phyloP scores from a whole-genome alignment of 1,140 invertebrate genomes.

The Drosophila pachea region DNA sequence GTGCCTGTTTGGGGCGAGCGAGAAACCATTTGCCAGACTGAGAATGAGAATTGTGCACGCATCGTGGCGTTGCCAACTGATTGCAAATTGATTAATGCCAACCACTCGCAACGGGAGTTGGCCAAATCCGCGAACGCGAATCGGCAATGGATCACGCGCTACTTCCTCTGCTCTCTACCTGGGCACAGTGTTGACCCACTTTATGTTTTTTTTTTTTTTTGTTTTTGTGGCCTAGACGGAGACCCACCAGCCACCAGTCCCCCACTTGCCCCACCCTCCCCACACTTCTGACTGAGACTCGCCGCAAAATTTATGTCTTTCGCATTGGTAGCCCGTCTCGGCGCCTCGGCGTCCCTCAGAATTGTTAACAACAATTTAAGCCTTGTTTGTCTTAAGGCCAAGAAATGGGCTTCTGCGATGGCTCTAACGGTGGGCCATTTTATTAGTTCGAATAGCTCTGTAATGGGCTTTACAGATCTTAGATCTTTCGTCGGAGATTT shows the following conservation, averaged over 20 bases:
- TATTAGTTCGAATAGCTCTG: not conserved
- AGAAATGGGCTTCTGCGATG: not conserved
- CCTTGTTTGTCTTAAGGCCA: slow-evolving; percentile 20
- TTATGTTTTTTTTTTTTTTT: no score
- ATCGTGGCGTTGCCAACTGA: slow-evolving; percentile 16
- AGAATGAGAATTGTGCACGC: slow-evolving; percentile 15
- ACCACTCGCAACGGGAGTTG: slow-evolving; percentile 13
- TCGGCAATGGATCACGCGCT: slow-evolving; percentile 26
- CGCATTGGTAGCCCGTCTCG: not conserved
- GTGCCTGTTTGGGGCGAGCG: no score
- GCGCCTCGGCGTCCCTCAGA: slow-evolving; percentile 13
- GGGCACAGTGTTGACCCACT: slow-evolving; percentile 25
- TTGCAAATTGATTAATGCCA: slow-evolving; percentile 28
- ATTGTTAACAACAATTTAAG: slow-evolving; percentile 67
- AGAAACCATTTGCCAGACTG: slow-evolving; percentile 14
- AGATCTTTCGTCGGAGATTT: no score
- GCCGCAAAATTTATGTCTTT: slow-evolving; percentile 49
- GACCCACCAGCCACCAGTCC: not conserved
- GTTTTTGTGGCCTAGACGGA: not conserved
- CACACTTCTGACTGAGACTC: not conserved
- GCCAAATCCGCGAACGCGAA: slow-evolving; percentile 14
- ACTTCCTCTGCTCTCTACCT: slow-evolving; percentile 26
- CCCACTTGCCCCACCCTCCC: not conserved
- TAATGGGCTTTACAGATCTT: not conserved
- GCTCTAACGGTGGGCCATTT: not conserved